Conservation (phyloP, 2,113 vertebrate species). For the Ceyx cyanopectus region DNA sequence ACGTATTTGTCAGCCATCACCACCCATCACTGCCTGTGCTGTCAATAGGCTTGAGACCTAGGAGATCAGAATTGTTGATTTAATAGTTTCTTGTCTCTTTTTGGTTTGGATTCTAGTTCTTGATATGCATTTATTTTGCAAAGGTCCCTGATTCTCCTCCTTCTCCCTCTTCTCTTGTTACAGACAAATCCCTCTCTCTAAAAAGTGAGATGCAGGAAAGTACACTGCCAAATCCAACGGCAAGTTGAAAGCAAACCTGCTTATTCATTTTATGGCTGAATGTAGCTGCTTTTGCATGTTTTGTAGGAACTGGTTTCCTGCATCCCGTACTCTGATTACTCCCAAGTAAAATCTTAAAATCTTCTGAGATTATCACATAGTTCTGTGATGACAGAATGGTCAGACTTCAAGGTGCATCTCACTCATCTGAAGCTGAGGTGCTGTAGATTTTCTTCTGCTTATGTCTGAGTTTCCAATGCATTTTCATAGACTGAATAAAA, state of each 20-base stretch:
- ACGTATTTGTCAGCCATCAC: background rate
- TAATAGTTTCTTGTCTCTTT: background rate
- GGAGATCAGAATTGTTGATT: background rate
- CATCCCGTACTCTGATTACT: background rate
- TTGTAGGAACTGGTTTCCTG: background rate
- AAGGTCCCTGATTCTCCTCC: background rate
- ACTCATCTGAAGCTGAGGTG: background rate
- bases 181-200: background rate
- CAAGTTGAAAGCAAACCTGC: background rate
- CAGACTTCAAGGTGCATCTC: background rate
- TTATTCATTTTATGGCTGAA: background rate
- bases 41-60: background rate
- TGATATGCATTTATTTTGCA: background rate
- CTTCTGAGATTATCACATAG: background rate
- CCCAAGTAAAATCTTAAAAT: background rate
- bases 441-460: background rate
- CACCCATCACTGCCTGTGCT: accelerated
- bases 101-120: background rate
- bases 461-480: background rate
- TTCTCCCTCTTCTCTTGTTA: background rate
- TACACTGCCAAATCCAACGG: background rate
- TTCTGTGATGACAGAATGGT: background rate
- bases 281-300: background rate
- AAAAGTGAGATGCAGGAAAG: background rate
- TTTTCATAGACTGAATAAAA: background rate